These are phyloP conservation scores for Caenorhabditis zanzibari DNA, from an alignment of 2,888 invertebrate species.

Conservation along the genomic window DNA sequence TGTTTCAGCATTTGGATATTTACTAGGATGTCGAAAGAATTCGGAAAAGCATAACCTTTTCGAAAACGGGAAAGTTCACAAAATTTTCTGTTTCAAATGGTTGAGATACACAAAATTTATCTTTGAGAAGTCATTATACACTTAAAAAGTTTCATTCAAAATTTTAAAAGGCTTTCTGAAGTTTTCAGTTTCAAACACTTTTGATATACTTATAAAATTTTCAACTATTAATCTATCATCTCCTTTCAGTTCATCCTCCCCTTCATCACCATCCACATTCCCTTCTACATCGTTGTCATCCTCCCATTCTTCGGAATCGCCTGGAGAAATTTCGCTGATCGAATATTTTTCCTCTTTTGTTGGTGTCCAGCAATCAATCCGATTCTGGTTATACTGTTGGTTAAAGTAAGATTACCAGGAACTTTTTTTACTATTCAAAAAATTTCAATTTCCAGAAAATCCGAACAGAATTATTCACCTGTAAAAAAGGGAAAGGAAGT, in stretches of 20 bases:
- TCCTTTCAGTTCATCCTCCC: constrained; percentile 62
- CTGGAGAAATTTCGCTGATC: constrained; percentile 14
- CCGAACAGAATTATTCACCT: constrained; percentile 7
- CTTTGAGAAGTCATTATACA: too few relatives aligned
- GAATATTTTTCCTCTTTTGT: constrained; percentile 45
- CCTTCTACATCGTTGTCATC: constrained; percentile 59
- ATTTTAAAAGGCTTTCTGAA: too few relatives aligned
- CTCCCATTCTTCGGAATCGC: constrained; percentile 48
- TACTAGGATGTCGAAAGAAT: too few relatives aligned
- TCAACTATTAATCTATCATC: too few relatives aligned
- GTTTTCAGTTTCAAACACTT: too few relatives aligned
- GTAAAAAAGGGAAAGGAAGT: neutral
- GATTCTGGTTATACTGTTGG: constrained; percentile 50
- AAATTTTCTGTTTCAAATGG: neutral
- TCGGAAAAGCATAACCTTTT: too few relatives aligned
- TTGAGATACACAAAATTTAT: neutral
- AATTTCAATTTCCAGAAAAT: constrained; percentile 8
- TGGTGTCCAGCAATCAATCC: constrained; percentile 66
- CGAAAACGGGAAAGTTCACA: neutral
- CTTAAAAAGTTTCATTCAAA: too few relatives aligned
- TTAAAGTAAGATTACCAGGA: too few relatives aligned
- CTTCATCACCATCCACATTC: constrained; percentile 60
- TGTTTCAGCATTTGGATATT: too few relatives aligned
- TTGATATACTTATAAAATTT: too few relatives aligned
- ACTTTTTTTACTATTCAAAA: neutral